Base-by-base conservation (phyloP, 2,888 invertebrate species). In the Lapara coniferarum region DNA sequence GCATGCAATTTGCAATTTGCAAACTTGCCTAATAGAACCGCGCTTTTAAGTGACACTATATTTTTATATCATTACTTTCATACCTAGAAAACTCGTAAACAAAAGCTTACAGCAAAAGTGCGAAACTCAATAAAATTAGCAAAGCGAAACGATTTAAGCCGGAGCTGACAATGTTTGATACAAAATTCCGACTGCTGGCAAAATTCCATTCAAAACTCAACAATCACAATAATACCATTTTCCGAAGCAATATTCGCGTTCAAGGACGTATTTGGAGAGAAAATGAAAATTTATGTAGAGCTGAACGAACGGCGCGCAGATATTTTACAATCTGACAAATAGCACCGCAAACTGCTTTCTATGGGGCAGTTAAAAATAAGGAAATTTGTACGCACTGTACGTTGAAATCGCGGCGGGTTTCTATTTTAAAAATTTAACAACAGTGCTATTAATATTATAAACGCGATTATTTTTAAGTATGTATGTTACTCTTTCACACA, bases 301-400 rank as follows among this genome's bases (percentile, higher is more conserved):
- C 75, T 77, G 73, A 78, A 71, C 63, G 68, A 37, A 71, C 72
- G 71, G 57, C 71, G 71, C 69, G 71, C 66, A 71, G 70, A 78
- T 80, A 79, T 79, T 78, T 78, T 72, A 77, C 72, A 66, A 71
- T 70, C 76, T 76, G 78, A 80, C 75, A 77, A 80, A 78, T 78
- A 74, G 73, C 74, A 68, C 75, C 70, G 68, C 72, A 71, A 71
- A 70, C 71, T 73, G 74, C 72, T 74, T 72, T 69, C 72, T 74
- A 74, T 69, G 74, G 72, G 69, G 71, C 76, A 73, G 74, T 80
- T 78, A 77, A 77, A 78, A 80, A 77, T 78, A 77, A 72, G 69
- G 72, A 75, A 74, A 63, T 72, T 68, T 52, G 12, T 52, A 73
- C 76, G 68, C 77, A 78, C 75, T 73, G 70, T 63, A 52, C 25